Evolutionary conservation across 2,113 vertebrate genomes (phyloP).

Genomic region (Rhinopithecus roxellana): DNA sequence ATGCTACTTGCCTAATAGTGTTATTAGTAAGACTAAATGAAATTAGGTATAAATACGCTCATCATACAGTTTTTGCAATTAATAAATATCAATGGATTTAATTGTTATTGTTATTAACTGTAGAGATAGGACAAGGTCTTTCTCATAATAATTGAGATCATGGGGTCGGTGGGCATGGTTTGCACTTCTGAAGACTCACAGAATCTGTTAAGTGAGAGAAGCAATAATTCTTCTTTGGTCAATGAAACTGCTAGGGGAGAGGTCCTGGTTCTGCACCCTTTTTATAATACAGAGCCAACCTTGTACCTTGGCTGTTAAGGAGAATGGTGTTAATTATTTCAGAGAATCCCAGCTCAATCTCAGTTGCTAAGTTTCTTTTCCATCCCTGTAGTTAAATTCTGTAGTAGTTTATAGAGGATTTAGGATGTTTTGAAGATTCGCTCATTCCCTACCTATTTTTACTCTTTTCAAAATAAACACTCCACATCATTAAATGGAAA

Average conservation of each 20-base stretch:
- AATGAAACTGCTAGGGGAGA: background rate
- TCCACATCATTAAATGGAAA: constrained; percentile 49
- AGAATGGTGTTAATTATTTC: background rate
- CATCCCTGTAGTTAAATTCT: background rate
- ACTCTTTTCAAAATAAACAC: constrained; percentile 50
- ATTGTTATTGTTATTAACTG: constrained; percentile 12
- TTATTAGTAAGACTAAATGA: constrained; percentile 23
- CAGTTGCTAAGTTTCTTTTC: background rate
- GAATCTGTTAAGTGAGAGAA: constrained; percentile 18
- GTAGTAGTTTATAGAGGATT: background rate
- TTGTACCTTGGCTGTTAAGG: background rate
- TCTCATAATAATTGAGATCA: background rate
- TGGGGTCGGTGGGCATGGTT: background rate
- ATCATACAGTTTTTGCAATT: background rate
- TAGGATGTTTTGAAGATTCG: constrained; percentile 28
- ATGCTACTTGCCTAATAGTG: background rate
- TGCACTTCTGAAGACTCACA: background rate
- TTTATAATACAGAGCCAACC: background rate
- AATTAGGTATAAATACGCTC: background rate
- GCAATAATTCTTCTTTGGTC: background rate
- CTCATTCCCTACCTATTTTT: constrained; percentile 32
- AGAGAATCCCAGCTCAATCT: background rate
- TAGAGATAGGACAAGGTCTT: background rate
- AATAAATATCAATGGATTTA: constrained; percentile 34
- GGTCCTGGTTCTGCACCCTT: background rate